Evolutionary conservation across 2,888 invertebrate genomes (phyloP), one percentile per base, ranked within the genome.

Genomic region (Epirrita christyi): DNA sequence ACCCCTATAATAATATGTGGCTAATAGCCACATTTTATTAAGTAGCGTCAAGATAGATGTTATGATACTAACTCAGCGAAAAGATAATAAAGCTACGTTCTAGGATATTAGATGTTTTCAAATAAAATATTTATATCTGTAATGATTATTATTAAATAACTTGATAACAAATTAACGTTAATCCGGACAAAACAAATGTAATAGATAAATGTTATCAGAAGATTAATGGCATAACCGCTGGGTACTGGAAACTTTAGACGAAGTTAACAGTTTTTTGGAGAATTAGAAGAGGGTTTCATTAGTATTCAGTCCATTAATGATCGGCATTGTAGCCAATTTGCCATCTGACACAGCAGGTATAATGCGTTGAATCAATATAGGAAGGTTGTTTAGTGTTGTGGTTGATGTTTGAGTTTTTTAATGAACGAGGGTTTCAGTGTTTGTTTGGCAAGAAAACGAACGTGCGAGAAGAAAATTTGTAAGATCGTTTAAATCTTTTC

Each of bases 141-240:
- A 58, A 52, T 64, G 51, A 66, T 64, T 60, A 58, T 55, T 48
- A 63, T 52, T 47, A 67, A 71, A 50, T 48, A 50, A 38, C 27
- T 51, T 44, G 54, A 67, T 68, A 73, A 62, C 64, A 52, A 59
- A 58, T 15, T 48, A 58, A 63, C 55, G 47, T 29, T 52, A 50
- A 53, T 42, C 53, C 50, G 37, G 49, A 55, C 51, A 28, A 68
- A 71, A 71, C 51, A 63, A 69, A 73, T 71, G 55, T 62, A 46
- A 32, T 13, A 65, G 60, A 72, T 74, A 71, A 67, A 62, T 56
- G 27, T 41, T 55, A 63, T 64, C 38, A 27, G 7, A 59, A 54
- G 61, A 65, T 67, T 55, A 70, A 64, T 66, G 56, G 38, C 28
- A 48, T 32, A 42, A 55, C 27, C 37, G 38, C 27, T 53, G 38